Percentiles rank a stretch among this genome's conserved stretches.
Conservation (phyloP, 2,113 vertebrate species). For the Tamias sibiricus region DNA sequence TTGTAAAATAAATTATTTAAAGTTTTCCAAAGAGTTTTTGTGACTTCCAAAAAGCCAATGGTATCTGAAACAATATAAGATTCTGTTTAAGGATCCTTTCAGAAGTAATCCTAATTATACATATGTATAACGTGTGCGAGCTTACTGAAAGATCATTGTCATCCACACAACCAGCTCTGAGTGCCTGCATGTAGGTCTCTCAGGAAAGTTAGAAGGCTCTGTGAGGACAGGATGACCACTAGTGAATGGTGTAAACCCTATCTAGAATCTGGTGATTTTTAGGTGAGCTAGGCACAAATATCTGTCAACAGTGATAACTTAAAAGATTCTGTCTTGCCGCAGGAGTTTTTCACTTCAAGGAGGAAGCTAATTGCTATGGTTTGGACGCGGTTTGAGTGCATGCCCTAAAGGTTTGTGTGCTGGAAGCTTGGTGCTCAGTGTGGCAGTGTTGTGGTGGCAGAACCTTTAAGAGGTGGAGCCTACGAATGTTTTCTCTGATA, state of each 20-base stretch:
- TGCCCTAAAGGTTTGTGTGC: background rate
- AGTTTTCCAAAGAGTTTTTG: slow-evolving; percentile 39
- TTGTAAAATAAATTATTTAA: slow-evolving; percentile 71
- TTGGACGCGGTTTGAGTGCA: background rate
- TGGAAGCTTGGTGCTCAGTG: background rate
- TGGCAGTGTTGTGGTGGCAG: no score
- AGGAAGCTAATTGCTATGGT: background rate
- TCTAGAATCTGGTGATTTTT: background rate
- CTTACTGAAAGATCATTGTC: background rate
- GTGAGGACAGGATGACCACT: background rate
- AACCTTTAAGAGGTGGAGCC: background rate
- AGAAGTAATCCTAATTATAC: background rate
- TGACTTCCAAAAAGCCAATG: slow-evolving; percentile 32
- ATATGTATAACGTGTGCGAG: background rate
- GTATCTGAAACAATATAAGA: background rate
- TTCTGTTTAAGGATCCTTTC: background rate
- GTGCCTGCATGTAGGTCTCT: background rate
- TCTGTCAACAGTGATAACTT: no score
- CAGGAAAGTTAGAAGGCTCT: background rate
- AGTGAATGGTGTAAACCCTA: no score
- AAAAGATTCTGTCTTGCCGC: background rate
- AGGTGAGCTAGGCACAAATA: no score
- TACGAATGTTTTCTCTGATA: no score
- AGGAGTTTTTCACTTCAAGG: background rate
- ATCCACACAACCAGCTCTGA: background rate